Percentiles rank a stretch among this genome's conserved stretches.
These are phyloP conservation scores for Leucania comma DNA, from an alignment of 2,888 invertebrate species.

Conservation along the genomic window DNA sequence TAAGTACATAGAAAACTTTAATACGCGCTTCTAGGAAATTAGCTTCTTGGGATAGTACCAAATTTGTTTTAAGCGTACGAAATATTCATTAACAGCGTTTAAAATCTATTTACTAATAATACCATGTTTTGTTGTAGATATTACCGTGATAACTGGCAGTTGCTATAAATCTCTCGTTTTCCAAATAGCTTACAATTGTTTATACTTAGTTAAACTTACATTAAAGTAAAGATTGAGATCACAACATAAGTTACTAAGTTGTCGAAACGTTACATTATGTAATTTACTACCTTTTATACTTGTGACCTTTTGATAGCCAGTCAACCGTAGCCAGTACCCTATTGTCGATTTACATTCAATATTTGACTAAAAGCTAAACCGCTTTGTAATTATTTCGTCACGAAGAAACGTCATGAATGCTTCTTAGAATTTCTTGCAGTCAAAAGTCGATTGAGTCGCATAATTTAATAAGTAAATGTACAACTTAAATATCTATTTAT, in stretches of 20 bases:
- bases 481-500: too few species aligned
- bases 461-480: background rate
- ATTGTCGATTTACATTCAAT: conserved; percentile 48
- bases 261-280: conserved; percentile 43
- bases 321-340: conserved; percentile 19
- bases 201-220: conserved; percentile 35
- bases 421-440: background rate
- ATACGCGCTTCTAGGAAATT: too few species aligned
- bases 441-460: background rate
- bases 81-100: too few species aligned
- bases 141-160: background rate
- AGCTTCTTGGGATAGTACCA: too few species aligned
- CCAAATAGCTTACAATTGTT: conserved; percentile 38
- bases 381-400: conserved; percentile 5
- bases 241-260: conserved; percentile 30
- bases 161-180: conserved; percentile 28
- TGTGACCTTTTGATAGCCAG: conserved; percentile 49
- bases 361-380: conserved; percentile 35
- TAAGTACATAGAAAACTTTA: too few species aligned
- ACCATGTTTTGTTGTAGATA: background rate
- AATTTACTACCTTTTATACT: conserved; percentile 32
- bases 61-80: too few species aligned
- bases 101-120: background rate
- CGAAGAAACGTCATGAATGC: background rate
- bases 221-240: conserved; percentile 46